phyloP scores from a whole-genome alignment of 2,113 vertebrate species.

The Syngnathoides biaculeatus region DNA sequence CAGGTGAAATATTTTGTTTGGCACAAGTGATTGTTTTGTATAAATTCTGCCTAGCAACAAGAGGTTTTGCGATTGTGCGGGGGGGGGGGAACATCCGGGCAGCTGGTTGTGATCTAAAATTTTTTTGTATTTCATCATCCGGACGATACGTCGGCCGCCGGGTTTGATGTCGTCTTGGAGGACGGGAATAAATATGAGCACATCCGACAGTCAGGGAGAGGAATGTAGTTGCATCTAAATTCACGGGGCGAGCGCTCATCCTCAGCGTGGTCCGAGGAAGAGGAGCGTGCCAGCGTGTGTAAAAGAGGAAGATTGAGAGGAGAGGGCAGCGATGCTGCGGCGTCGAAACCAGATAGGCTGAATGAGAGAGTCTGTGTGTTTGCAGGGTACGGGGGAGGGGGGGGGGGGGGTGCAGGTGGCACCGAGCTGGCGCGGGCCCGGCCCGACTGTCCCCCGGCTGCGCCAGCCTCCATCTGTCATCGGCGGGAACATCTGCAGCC shows the following conservation, averaged over 20 bases:
- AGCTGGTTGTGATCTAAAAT: background rate
- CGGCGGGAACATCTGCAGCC: constrained; percentile 76
- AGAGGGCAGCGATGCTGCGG: constrained; percentile 30
- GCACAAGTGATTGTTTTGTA: background rate
- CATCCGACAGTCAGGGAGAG: background rate
- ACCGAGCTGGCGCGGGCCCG: constrained; percentile 65
- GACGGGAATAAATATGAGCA: background rate
- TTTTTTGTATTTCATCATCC: background rate
- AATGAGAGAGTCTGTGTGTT: constrained; percentile 54
- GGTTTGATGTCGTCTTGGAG: background rate
- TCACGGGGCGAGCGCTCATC: constrained; percentile 58
- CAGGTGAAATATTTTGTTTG: background rate
- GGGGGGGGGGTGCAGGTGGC: constrained; percentile 74
- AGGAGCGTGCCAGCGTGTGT: constrained; percentile 50
- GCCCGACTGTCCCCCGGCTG: constrained; percentile 72
- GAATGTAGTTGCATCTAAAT: background rate
- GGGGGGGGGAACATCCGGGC: background rate
- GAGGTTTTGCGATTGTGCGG: background rate
- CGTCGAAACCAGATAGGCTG: constrained; percentile 64
- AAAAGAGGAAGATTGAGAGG: constrained; percentile 45
- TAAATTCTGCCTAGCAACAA: constrained; percentile 3
- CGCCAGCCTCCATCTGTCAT: constrained; percentile 76
- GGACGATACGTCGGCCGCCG: background rate
- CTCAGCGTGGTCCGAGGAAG: constrained; percentile 47
- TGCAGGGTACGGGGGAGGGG: constrained; percentile 59